Evolutionary conservation across 2,113 vertebrate species (phyloP).

Genomic region (Coturnix japonica): DNA sequence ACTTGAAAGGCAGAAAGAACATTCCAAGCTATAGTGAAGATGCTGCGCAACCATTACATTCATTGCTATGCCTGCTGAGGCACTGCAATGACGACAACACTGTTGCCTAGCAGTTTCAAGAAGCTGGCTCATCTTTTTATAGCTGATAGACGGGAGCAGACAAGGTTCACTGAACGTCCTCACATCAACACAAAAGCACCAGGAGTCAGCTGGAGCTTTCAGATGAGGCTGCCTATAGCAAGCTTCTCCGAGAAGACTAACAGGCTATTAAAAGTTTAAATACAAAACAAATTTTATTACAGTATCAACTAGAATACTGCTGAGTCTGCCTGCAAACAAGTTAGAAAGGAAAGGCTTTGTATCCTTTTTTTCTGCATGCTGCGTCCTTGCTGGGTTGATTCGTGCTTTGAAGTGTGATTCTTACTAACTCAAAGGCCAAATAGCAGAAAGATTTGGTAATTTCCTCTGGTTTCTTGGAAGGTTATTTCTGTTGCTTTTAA

Average conservation of each 20-base stretch:
- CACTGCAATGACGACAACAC: background rate
- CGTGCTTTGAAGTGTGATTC: background rate
- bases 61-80: background rate
- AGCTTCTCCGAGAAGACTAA: background rate
- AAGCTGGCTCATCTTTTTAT: constrained; percentile 26
- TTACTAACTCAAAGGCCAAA: background rate
- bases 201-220: constrained; percentile 5
- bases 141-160: background rate
- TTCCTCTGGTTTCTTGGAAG: background rate
- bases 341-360: background rate
- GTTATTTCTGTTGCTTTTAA: background rate
- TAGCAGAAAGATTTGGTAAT: background rate
- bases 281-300: background rate
- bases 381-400: background rate
- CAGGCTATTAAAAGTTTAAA: background rate
- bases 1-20: background rate
- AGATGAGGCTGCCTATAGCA: background rate
- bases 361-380: background rate
- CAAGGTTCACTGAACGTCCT: constrained; percentile 21
- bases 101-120: constrained; percentile 33
- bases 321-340: background rate
- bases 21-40: background rate
- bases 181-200: background rate
- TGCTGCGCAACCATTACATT: background rate
- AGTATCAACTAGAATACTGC: background rate